Conservation (phyloP, 2,797 vertebrate genomes). For the Petrocephalus sullivani region DNA sequence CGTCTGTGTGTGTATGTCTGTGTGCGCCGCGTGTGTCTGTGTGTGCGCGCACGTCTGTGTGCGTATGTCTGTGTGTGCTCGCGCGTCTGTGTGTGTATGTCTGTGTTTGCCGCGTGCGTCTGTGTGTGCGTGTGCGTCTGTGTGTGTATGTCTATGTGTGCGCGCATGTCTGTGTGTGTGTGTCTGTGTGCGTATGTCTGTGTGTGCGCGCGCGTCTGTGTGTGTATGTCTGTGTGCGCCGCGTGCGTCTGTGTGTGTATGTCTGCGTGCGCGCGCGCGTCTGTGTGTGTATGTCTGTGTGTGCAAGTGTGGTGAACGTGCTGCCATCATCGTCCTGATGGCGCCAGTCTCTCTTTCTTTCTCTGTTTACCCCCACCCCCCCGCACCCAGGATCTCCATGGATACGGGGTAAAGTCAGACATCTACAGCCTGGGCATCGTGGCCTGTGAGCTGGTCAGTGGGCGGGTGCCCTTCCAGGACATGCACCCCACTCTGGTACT, state of each 20-base stretch:
- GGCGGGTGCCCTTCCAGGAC: constrained; percentile 88
- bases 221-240: neutral
- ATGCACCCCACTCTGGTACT: constrained; percentile 90
- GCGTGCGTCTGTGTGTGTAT: too few species aligned
- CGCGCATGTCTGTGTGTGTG: too few species aligned
- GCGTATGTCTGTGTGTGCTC: too few species aligned
- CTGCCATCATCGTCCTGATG: neutral
- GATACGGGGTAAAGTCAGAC: constrained; percentile 94
- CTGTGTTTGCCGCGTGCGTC: too few species aligned
- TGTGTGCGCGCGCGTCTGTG: constrained; percentile 31
- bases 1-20: too few species aligned
- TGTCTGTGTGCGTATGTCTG: too few species aligned
- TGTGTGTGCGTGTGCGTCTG: too few species aligned
- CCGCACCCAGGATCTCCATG: constrained; percentile 80
- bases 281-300: neutral
- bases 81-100: too few species aligned
- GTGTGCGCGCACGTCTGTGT: too few species aligned
- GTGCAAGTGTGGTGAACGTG: neutral
- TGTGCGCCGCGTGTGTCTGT: too few species aligned
- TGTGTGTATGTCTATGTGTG: too few species aligned
- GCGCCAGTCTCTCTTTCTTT: neutral
- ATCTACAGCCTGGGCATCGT: constrained; percentile 97
- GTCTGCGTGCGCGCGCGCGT: constrained; percentile 40
- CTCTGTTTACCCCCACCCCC: neutral
- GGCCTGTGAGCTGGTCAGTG: constrained; percentile 91